Base-by-base conservation (phyloP, 2,113 vertebrate genomes). In the Collichthys lucidus region DNA sequence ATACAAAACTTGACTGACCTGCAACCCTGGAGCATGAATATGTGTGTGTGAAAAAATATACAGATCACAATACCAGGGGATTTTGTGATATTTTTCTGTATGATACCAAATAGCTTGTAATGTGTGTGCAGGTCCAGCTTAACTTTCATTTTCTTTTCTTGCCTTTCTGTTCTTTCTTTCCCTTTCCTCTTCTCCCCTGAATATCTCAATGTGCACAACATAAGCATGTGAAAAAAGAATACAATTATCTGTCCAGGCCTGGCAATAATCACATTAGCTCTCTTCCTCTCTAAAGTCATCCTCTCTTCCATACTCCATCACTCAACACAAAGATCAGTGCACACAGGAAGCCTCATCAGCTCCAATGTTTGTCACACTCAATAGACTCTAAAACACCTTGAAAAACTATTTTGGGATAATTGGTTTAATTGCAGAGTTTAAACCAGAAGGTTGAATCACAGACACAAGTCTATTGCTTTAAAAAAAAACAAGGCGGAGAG, bases 361-460 rank as follows among this genome's bases (percentile, higher is more conserved):
- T 79, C 71, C 40, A 73, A 47, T 63, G 79, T 88, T 62, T 71
- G 84, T 89, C 77, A 68, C 87, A 82, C 72, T 83, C 86, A 53
- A 76, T 88, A 79, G 72, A 83, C 55, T 80, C 80, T 84, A 62
- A 88, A 89, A 91, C 66, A 82, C 82, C 83, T 82, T 76, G 46
- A 88, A 84, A 89, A 62, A 29, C 68, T 85, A 70, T 85, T 77
- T 84, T 26, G 55, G 81, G 79, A 82, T 89, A 87, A 90, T 89
- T 87, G 63, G 53, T 85, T 84, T 89, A 84, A 92, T 89, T 83
- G 75, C 50, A 0, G 68, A 76, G 73, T 68, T 70, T 70, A 87
- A 82, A 84, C 11, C 12, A 74, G 56, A 67, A 72, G 44, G 56
- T 50, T 63, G 49, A 55, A 79, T 86, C 70, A 14, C 8, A 46